phyloP scores from a whole-genome alignment of 2,888 invertebrate genomes.

The Drosophila cyrtoloma region DNA sequence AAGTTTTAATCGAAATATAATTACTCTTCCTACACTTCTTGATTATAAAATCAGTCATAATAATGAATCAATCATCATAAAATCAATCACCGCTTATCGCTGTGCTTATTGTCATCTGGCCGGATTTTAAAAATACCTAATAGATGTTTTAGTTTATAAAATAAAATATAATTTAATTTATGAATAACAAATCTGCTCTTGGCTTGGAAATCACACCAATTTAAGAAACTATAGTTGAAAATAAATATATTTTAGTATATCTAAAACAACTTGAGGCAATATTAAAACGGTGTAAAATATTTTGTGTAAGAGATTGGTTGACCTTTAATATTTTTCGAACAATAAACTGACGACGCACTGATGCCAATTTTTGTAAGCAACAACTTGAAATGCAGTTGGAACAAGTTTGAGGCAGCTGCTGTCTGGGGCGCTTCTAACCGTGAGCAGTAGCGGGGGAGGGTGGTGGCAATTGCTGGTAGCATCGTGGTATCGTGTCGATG shows the following conservation, averaged over 20 bases:
- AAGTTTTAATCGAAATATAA: neutral
- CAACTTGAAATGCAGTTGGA: constrained; percentile 38
- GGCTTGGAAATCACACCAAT: neutral
- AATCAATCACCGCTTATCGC: neutral
- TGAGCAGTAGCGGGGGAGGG: neutral
- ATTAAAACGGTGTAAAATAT: neutral
- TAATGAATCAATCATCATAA: neutral
- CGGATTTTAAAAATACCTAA: neutral
- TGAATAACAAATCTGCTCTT: neutral
- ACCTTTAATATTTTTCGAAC: constrained; percentile 32
- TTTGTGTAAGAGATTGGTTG: constrained; percentile 23
- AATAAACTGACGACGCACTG: constrained; percentile 19
- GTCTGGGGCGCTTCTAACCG: constrained; percentile 3
- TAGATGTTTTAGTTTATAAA: neutral
- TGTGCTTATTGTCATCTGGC: neutral
- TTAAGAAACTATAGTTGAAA: neutral
- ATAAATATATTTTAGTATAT: neutral
- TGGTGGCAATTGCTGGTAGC: constrained; percentile 62
- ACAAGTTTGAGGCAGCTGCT: constrained; percentile 23
- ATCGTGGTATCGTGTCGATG: constrained; percentile 64
- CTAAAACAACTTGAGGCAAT: neutral
- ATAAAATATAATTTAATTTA: neutral
- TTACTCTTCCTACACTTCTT: accelerated
- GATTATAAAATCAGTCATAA: neutral
- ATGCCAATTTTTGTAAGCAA: constrained; percentile 42